phyloP scores from a whole-genome alignment of 2,888 invertebrate species.

The Clitarchus hookeri region DNA sequence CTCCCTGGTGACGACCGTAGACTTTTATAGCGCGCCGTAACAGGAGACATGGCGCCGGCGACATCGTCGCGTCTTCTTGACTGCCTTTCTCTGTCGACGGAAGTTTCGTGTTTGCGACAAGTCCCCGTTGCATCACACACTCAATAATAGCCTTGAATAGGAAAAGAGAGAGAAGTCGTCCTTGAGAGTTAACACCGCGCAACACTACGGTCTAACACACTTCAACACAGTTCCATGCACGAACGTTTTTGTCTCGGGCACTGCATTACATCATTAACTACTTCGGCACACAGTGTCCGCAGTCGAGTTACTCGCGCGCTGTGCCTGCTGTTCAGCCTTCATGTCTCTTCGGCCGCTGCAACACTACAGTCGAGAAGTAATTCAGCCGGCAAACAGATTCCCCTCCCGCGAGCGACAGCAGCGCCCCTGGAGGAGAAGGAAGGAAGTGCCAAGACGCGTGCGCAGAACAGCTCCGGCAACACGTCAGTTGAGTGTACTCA shows the following conservation, averaged over 20 bases:
- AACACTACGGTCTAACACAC: not conserved
- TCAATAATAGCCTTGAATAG: not conserved
- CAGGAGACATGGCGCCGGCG: not conserved
- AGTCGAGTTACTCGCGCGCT: not conserved
- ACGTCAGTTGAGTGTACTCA: not conserved
- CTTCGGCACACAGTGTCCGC: not conserved
- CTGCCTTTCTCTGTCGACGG: too few relatives aligned
- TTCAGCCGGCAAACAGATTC: not conserved
- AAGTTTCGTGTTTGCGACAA: too few relatives aligned
- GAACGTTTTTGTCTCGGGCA: not conserved
- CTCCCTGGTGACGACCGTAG: not conserved
- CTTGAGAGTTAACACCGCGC: not conserved
- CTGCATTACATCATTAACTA: not conserved
- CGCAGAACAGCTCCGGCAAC: constrained; percentile 20
- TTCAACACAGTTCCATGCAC: not conserved
- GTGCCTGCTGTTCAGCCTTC: not conserved
- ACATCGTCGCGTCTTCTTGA: too few relatives aligned
- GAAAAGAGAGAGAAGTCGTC: not conserved
- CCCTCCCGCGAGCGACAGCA: constrained; percentile 19
- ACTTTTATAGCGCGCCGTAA: constrained; percentile 22
- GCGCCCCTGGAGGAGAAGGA: constrained; percentile 27
- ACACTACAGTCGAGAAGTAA: not conserved
- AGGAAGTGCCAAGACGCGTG: constrained; percentile 27
- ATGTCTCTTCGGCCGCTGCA: not conserved
- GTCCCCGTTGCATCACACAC: not conserved